A percentile compares a stretch with the other conserved stretches of the same genome.
These are phyloP conservation scores for Pseudomyrmex pallidus DNA, from an alignment of 1,140 invertebrate species.

Conservation along the genomic window DNA sequence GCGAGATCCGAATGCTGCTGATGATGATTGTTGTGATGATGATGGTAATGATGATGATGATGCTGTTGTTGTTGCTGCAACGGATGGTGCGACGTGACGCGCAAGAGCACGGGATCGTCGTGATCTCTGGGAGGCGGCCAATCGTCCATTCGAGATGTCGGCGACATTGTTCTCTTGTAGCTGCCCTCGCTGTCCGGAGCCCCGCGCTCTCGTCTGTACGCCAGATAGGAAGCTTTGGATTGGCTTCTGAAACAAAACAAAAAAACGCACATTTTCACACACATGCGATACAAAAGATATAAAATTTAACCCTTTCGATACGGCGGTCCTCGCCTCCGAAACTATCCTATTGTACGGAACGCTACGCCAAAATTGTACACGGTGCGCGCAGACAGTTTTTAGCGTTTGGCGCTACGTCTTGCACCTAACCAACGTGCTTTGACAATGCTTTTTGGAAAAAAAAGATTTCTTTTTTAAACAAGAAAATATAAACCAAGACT, in stretches of 20 bases:
- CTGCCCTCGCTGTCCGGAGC: constrained; percentile 90
- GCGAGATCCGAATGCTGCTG: constrained; percentile 71
- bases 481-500: too few species aligned
- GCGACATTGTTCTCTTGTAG: constrained; percentile 91
- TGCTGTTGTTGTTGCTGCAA: constrained; percentile 71
- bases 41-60: constrained; percentile 69
- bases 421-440: too few species aligned
- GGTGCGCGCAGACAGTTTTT: too few species aligned
- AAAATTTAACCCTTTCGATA: too few species aligned
- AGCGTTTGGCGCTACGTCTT: too few species aligned
- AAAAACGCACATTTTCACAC: neutral
- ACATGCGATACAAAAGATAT: neutral
- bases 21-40: constrained; percentile 71
- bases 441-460: too few species aligned
- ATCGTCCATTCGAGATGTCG: constrained; percentile 87
- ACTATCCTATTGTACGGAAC: too few species aligned
- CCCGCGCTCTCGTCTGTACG: constrained; percentile 88
- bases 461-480: too few species aligned
- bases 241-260: constrained; percentile 89
- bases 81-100: constrained; percentile 78
- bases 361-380: too few species aligned
- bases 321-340: too few species aligned
- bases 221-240: constrained; percentile 92
- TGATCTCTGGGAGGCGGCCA: constrained; percentile 77
- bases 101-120: constrained; percentile 80